Evolutionary conservation across 2,888 invertebrate species (phyloP).

Genomic region (Nomada ruficornis): DNA sequence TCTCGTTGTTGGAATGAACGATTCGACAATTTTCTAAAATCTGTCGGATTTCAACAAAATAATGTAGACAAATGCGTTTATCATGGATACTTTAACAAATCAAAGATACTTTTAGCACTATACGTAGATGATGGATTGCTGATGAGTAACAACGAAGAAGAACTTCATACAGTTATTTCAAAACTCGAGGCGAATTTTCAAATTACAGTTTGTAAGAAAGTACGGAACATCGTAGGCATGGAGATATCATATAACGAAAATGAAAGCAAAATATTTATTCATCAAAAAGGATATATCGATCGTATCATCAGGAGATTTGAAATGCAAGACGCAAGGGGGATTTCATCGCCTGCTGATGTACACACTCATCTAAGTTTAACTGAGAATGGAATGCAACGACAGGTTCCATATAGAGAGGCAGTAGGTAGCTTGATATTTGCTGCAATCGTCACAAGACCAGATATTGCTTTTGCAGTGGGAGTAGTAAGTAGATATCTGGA

Average conservation of each 20-base stretch:
- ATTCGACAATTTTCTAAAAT: too few species aligned
- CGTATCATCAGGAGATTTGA: not conserved
- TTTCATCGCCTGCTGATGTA: too few species aligned
- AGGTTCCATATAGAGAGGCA: too few species aligned
- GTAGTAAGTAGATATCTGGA: slow-evolving; percentile 26
- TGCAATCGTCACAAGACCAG: slow-evolving; percentile 20
- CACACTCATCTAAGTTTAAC: too few species aligned
- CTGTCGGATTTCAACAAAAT: too few species aligned
- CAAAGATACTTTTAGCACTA: too few species aligned
- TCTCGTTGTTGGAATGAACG: too few species aligned
- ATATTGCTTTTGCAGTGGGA: slow-evolving; percentile 34
- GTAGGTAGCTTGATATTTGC: slow-evolving; percentile 15
- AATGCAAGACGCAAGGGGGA: too few species aligned
- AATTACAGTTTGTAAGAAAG: not conserved
- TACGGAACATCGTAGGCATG: not conserved
- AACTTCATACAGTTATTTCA: not conserved
- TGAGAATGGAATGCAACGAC: too few species aligned
- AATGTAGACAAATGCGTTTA: too few species aligned
- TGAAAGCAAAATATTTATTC: not conserved
- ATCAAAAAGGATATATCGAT: not conserved
- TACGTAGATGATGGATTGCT: too few species aligned
- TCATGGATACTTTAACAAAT: too few species aligned
- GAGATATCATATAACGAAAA: not conserved
- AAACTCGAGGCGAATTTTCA: not conserved
- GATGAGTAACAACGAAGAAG: not conserved